Evolutionary conservation across 2,113 vertebrate genomes (phyloP).

Genomic region (Channa maculata): DNA sequence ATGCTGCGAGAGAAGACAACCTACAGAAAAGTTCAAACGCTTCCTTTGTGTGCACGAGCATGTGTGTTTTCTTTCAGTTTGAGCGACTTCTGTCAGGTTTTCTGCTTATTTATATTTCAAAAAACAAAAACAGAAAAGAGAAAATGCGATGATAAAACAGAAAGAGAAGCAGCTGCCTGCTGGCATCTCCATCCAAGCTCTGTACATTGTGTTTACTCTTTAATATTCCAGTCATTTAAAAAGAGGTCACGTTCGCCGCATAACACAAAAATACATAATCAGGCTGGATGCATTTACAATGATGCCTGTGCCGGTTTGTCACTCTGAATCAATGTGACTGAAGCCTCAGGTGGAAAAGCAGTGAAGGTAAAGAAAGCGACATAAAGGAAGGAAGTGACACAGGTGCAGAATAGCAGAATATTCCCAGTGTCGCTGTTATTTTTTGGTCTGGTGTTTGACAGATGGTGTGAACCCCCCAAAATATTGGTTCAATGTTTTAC

Average conservation of each 20-base stretch:
- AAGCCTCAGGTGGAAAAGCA: conserved; percentile 64
- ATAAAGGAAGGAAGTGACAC: conserved; percentile 33
- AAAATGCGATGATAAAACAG: conserved; percentile 54
- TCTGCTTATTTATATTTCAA: conserved; percentile 71
- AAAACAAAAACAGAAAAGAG: not conserved
- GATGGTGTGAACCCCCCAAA: conserved; percentile 32
- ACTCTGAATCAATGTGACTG: conserved; percentile 34
- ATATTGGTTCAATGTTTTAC: conserved; percentile 24
- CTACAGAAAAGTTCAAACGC: conserved; percentile 70
- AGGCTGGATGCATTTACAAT: conserved; percentile 64
- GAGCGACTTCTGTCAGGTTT: conserved; percentile 68
- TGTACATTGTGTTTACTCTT: conserved; percentile 63
- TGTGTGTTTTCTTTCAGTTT: conserved; percentile 55
- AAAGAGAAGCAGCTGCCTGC: conserved; percentile 69
- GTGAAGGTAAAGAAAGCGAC: not conserved
- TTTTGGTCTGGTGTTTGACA: conserved; percentile 46
- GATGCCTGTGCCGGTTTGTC: conserved; percentile 58
- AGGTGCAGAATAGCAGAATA: conserved; percentile 12
- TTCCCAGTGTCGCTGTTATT: conserved; percentile 38
- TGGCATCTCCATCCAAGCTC: conserved; percentile 66
- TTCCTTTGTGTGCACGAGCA: conserved; percentile 39
- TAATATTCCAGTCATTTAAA: conserved; percentile 74
- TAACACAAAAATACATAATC: conserved; percentile 56
- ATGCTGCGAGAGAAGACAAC: conserved; percentile 44
- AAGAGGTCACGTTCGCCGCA: conserved; percentile 64